Evolutionary conservation across 2,888 invertebrate genomes (phyloP).

Genomic region (Agrotis segetum): DNA sequence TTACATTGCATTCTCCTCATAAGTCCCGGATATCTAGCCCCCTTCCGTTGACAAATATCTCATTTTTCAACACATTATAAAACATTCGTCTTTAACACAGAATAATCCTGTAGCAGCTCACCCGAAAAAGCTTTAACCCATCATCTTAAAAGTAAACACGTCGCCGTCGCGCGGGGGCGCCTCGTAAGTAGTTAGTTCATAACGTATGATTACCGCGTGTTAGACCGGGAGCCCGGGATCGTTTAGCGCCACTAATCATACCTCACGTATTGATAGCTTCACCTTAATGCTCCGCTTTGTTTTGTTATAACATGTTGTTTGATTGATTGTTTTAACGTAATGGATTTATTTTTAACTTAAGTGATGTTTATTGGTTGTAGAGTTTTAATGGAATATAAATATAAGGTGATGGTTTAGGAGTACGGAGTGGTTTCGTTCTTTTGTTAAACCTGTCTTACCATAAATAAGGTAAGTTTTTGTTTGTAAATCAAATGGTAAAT

Average conservation of each 20-base stretch:
- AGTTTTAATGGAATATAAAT: constrained; percentile 7
- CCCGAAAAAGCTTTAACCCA: background rate
- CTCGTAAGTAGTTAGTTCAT: constrained; percentile 29
- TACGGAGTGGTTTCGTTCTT: no score
- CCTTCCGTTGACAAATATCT: no score
- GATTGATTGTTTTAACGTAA: constrained; percentile 57
- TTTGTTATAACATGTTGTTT: constrained; percentile 43
- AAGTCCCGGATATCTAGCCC: no score
- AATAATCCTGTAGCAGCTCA: background rate
- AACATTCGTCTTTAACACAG: background rate
- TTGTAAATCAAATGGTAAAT: no score
- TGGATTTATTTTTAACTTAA: constrained; percentile 50
- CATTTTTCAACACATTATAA: background rate
- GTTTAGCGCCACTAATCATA: constrained; percentile 54
- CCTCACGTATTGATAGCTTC: constrained; percentile 43
- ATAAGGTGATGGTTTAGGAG: constrained; percentile 4
- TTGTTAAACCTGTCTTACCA: no score
- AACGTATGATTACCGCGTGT: constrained; percentile 59
- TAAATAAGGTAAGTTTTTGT: no score
- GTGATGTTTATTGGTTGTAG: background rate
- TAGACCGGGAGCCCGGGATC: constrained; percentile 52
- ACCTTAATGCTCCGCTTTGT: constrained; percentile 41
- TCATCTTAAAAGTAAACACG: constrained; percentile 37
- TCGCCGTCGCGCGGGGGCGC: background rate
- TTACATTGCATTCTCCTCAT: no score